Conservation (phyloP, 2,888 invertebrate genomes). For the Eurois occulta region DNA sequence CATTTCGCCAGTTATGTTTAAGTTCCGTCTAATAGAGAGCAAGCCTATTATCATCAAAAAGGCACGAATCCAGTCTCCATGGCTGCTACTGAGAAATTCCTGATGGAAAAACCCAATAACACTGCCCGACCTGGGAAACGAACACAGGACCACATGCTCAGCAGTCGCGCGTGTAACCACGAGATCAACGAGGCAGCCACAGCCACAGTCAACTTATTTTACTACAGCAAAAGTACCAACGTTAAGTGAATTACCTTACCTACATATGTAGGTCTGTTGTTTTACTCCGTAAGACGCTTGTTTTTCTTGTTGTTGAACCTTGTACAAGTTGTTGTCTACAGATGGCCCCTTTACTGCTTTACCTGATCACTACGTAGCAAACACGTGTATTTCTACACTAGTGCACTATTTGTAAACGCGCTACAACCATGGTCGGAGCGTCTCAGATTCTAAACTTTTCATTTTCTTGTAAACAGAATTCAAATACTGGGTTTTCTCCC, state of each 20-base stretch:
- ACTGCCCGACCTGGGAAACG: not conserved
- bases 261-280: not conserved
- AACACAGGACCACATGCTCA: not conserved
- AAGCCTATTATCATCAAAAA: not conserved
- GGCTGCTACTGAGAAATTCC: not conserved
- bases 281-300: not conserved
- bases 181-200: not conserved
- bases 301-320: not conserved
- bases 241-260: conserved; percentile 18
- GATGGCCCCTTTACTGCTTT: conserved; percentile 9
- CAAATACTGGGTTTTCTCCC: not conserved
- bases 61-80: no score
- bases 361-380: conserved; percentile 4
- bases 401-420: not conserved
- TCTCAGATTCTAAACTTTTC: not conserved
- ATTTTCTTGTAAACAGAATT: not conserved
- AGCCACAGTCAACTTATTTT: not conserved
- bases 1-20: not conserved
- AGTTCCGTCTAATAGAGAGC: not conserved
- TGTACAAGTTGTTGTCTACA: conserved; percentile 6
- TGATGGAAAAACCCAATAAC: not conserved
- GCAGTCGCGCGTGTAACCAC: not conserved
- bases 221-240: not conserved
- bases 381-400: not conserved
- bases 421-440: no score